Percentiles rank a stretch among this genome's conserved stretches.
Evolutionary conservation across 2,888 invertebrate genomes (phyloP).

Genomic region (Cerceris rybyensis): DNA sequence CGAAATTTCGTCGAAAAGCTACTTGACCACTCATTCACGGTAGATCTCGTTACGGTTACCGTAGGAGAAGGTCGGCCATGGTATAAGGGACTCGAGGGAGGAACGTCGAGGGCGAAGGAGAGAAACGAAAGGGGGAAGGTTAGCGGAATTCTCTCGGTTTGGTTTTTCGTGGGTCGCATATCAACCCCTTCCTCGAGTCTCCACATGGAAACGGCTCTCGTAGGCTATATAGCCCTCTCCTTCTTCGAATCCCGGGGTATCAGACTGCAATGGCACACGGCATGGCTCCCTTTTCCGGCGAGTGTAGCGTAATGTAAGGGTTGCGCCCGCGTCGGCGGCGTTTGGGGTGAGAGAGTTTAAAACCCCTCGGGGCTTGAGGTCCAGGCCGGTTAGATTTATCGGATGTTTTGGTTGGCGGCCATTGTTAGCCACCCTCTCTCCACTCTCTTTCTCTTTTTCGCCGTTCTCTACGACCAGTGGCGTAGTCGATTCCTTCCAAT

Average conservation of each 20-base stretch:
- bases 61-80: slow-evolving; percentile 29
- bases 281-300: slow-evolving; percentile 71
- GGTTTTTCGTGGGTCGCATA: slow-evolving; percentile 77
- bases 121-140: slow-evolving; percentile 23
- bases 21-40: slow-evolving; percentile 60
- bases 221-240: slow-evolving; percentile 42
- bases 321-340: slow-evolving; percentile 72
- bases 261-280: slow-evolving; percentile 63
- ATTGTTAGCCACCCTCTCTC: slow-evolving; percentile 78
- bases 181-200: slow-evolving; percentile 55
- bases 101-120: slow-evolving; percentile 39
- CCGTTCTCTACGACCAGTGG: slow-evolving; percentile 63
- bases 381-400: slow-evolving; percentile 81
- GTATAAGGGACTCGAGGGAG: slow-evolving; percentile 43
- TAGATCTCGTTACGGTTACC: slow-evolving; percentile 64
- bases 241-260: slow-evolving; percentile 48
- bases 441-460: slow-evolving; percentile 60
- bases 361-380: slow-evolving; percentile 81
- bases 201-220: slow-evolving; percentile 35
- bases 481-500: slow-evolving; percentile 60
- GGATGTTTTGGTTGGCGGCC: slow-evolving; percentile 82
- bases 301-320: slow-evolving; percentile 80
- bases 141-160: slow-evolving; percentile 71
- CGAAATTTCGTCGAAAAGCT: slow-evolving; percentile 67
- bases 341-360: slow-evolving; percentile 78